Evolutionary conservation across 2,888 invertebrate genomes (phyloP).

Genomic region (Melinaea menophilus): DNA sequence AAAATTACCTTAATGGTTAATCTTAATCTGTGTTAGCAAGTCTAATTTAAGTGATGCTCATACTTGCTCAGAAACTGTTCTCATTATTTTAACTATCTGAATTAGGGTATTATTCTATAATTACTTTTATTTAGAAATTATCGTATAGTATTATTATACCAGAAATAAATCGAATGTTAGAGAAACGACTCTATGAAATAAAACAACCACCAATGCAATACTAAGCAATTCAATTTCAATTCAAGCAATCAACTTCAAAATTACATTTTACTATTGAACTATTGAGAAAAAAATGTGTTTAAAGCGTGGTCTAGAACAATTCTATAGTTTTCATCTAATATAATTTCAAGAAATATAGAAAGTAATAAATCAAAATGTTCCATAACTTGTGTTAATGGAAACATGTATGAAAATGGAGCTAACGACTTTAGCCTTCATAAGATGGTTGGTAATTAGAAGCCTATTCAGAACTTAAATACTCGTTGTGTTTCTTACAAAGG

Average conservation of each 20-base stretch:
- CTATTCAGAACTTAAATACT: conserved; percentile 25
- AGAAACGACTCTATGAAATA: too few relatives aligned
- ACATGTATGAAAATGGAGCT: conserved; percentile 20
- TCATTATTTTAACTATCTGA: conserved; percentile 10
- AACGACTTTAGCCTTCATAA: conserved; percentile 29
- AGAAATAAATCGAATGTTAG: too few relatives aligned
- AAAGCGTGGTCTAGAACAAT: too few relatives aligned
- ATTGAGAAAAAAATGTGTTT: too few relatives aligned
- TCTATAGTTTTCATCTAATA: too few relatives aligned
- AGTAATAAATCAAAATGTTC: too few relatives aligned
- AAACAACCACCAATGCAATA: too few relatives aligned
- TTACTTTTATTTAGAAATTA: not conserved
- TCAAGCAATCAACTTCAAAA: too few relatives aligned
- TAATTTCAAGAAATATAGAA: too few relatives aligned
- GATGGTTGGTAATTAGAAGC: conserved; percentile 28
- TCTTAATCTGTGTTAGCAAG: conserved; percentile 28
- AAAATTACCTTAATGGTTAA: conserved; percentile 23
- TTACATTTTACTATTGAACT: too few relatives aligned
- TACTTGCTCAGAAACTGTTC: conserved; percentile 17
- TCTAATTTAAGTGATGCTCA: conserved; percentile 26
- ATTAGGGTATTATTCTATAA: not conserved
- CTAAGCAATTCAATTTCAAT: too few relatives aligned
- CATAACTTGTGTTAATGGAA: conserved; percentile 16
- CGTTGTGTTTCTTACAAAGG: conserved; percentile 13
- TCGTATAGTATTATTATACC: too few relatives aligned